Evolutionary conservation across 1,140 invertebrate species (phyloP), one percentile per base, ranked within the genome.

Genomic region (Micrasema longulum): DNA sequence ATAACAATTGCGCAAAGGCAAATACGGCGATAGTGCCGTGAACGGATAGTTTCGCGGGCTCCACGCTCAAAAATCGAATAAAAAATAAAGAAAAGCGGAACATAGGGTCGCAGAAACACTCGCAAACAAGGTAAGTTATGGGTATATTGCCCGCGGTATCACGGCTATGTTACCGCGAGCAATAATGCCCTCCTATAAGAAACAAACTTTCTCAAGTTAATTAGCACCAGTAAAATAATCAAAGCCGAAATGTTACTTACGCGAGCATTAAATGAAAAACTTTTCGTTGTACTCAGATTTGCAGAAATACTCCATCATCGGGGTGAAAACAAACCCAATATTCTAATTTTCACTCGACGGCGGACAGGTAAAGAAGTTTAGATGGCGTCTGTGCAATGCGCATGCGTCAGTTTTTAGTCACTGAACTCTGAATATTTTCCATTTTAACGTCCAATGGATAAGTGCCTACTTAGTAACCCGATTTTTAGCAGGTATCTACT

Each of bases 341-440:
- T 47, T 53, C 57, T 47, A 57, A 70, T 72, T 72, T 72, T 72
- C 64, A 57, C 62, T 53, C 65, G 70, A 78, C 78, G 78, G 65
- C 76, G 75, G 82, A 83, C 80, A 82, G 82, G 80, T 82, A 84
- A 70, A 77, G 76, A 77, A 80, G 68, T 63, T 65, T 72, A 83
- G 82, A 85, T 85, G 83, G 83, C 83, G 83, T 85, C 83, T 83
- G 80, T 82, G 79, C 77, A 83, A 81, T 81, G 82, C 83, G 83
- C 83, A 85, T 84, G 83, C 82, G 82, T 82, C 82, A 83, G 70
- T 72, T 72, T 70, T 70, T 70, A 70, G 68, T 70, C 68, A 69
- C 43, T 69, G 67, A 60, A 70, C 68, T 64, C 55, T 22, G 41
- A 67, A 52, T 23, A 57, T 31, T 16, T 64, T 60, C 55, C 36